Evolutionary conservation across 2,113 vertebrate genomes (phyloP).

Genomic region (Nerophis lumbriciformis): DNA sequence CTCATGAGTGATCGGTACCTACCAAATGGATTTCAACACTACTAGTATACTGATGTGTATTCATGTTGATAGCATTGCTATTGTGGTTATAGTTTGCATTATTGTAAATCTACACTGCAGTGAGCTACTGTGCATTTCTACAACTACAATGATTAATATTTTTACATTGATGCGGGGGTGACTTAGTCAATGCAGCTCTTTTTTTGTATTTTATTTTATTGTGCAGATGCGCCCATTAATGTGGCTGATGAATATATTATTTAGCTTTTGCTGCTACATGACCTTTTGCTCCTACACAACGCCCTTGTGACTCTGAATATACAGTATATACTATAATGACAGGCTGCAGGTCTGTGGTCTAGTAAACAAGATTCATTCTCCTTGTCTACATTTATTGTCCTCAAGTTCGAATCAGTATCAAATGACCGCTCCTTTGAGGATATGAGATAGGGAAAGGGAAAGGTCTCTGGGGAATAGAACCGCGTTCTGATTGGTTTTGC

Average conservation of each 20-base stretch:
- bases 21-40: too few relatives aligned
- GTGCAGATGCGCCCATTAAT: neutral
- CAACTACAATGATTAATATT: too few relatives aligned
- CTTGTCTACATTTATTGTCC: conserved; percentile 30
- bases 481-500: conserved; percentile 16
- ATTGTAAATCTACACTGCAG: too few relatives aligned
- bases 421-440: conserved; percentile 14
- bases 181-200: too few relatives aligned
- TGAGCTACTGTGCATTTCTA: too few relatives aligned
- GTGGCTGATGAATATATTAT: neutral
- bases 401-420: conserved; percentile 43
- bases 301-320: conserved; percentile 9
- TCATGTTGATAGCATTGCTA: too few relatives aligned
- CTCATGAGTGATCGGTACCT: too few relatives aligned
- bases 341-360: conserved; percentile 12
- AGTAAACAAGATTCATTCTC: conserved; percentile 37
- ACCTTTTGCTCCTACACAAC: conserved; percentile 3
- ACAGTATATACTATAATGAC: conserved; percentile 12
- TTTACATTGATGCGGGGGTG: too few relatives aligned
- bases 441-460: conserved; percentile 1
- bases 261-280: neutral
- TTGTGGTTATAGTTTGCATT: too few relatives aligned
- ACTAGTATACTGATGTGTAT: too few relatives aligned
- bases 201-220: neutral
- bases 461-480: conserved; percentile 16